Base-by-base conservation (phyloP, 92 coral and sea anemone species). In the Ricordea florida region DNA sequence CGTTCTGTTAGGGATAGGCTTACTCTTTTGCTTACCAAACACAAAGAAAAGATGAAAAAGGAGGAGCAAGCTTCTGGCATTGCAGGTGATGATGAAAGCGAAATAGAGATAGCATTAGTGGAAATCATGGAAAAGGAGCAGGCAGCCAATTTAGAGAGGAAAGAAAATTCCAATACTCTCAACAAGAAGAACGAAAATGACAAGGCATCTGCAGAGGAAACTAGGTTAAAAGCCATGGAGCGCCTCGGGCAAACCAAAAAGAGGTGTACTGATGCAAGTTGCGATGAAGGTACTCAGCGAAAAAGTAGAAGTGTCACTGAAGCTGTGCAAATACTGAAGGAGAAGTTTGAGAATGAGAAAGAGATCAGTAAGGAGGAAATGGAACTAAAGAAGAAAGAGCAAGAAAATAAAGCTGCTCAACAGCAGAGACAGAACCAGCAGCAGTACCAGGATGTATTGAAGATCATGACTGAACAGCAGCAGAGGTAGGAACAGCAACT, bases 201-300 rank as follows among this genome's bases (percentile, higher is more conserved):
- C 38, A 74, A 73, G n/a, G 80, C 34, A 7, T 62, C 31, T 53
- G 69, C 80, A 31, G 69, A 73, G 63, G 80, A 60, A 28, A 52
- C 21, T 9, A 66, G 73, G 44, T 22, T 73, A 17, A 73, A 40
- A 57, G 80, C 70, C 22, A 52, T 73, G 57, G 80, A 73, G 27
- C 43, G 80, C 38, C 80, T 73, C 23, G 48, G 80, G 20, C 17
- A 73, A 73, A 73, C 69, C 29, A 30, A 23, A 73, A 73, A 73
- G 45, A 57, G 69, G 29, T 36, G 9, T 47, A 36, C 67, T 15
- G 68, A 72, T 40, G 26, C 80, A 73, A 38, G 22, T 23, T 59
- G 48, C 6, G 49, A 57, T 30, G 72, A 42, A 24, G 17, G 32
- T 13, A 33, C 38, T 41, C 23, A 26, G 30, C 66, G 41, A 13